These are phyloP conservation scores for Hirundichthys speculiger DNA, from an alignment of 2,113 vertebrate genomes.

Conservation along the genomic window DNA sequence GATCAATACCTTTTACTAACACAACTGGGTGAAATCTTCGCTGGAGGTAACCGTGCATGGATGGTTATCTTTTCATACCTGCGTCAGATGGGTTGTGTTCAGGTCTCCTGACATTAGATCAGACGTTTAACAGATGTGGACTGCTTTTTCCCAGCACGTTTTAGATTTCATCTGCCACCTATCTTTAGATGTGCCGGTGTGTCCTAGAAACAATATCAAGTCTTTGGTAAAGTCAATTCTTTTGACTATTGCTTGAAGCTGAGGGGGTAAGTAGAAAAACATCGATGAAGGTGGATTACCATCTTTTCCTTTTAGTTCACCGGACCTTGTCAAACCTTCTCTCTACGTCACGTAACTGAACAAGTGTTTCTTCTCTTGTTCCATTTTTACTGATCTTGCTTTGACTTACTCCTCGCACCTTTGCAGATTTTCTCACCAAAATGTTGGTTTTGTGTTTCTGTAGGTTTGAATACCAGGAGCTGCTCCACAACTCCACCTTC, in stretches of 20 bases:
- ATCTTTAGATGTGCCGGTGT: too few relatives aligned
- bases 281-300: too few relatives aligned
- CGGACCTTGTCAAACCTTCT: too few relatives aligned
- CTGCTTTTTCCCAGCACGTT: background rate
- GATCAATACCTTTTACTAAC: conserved; percentile 27
- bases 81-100: conserved; percentile 23
- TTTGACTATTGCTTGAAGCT: too few relatives aligned
- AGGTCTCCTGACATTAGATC: conserved; percentile 9
- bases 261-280: too few relatives aligned
- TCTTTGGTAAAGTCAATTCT: too few relatives aligned
- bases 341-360: too few relatives aligned
- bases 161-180: too few relatives aligned
- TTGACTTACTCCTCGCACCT: background rate
- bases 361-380: background rate
- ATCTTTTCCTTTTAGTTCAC: too few relatives aligned
- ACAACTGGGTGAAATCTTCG: conserved; percentile 1
- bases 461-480: conserved; percentile 87
- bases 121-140: conserved; percentile 16
- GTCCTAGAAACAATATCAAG: too few relatives aligned
- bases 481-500: conserved; percentile 91
- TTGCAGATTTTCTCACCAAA: conserved; percentile 9
- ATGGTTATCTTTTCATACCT: conserved; percentile 13
- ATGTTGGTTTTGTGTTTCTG: conserved; percentile 13
- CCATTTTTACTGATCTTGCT: background rate
- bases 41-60: background rate